Conservation (phyloP, 2,797 vertebrate species). For the Argentina silus region DNA sequence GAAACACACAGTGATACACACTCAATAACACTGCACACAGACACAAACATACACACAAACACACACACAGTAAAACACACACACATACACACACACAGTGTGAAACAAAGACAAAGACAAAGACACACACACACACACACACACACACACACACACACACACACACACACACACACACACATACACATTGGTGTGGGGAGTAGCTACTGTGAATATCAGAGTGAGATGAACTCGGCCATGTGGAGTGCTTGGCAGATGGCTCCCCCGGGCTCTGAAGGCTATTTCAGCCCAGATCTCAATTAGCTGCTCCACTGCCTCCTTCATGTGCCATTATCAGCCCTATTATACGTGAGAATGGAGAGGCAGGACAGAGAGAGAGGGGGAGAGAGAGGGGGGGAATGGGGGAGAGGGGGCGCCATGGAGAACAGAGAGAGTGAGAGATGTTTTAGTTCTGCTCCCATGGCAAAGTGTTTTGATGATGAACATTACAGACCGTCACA, state of each 20-base stretch:
- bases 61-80: background rate
- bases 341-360: slow-evolving; percentile 34
- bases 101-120: no score
- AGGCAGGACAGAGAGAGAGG: slow-evolving; percentile 4
- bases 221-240: slow-evolving; percentile 45
- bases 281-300: slow-evolving; percentile 57
- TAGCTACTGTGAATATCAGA: slow-evolving; percentile 25
- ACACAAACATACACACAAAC: no score
- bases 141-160: background rate
- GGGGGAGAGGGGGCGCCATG: background rate
- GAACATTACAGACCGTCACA: slow-evolving; percentile 12
- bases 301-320: slow-evolving; percentile 54
- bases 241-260: slow-evolving; percentile 48
- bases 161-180: slow-evolving; percentile 10
- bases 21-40: no score
- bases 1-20: no score
- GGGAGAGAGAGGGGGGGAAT: background rate
- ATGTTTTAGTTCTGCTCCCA: no score
- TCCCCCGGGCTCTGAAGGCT: slow-evolving; percentile 37
- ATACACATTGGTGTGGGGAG: slow-evolving; percentile 11
- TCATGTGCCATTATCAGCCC: slow-evolving; percentile 49
- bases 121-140: slow-evolving; percentile 14
- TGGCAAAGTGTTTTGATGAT: slow-evolving; percentile 2
- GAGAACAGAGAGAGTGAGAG: background rate
- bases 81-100: background rate